phyloP scores from a whole-genome alignment of 1,140 invertebrate genomes.

The Psix sp. region DNA sequence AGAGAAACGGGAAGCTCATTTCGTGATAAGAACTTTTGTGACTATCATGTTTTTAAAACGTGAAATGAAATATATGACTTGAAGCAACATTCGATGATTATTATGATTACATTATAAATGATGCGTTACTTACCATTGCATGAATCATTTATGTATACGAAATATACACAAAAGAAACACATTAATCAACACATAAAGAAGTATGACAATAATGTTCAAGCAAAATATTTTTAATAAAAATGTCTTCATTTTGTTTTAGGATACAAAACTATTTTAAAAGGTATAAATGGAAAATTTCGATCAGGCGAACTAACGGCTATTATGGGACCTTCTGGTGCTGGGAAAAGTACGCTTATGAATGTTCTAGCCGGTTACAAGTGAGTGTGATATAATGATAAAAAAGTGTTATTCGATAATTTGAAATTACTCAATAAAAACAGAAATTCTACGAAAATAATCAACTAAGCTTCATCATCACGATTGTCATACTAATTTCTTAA shows the following conservation, averaged over 20 bases:
- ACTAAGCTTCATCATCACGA: not conserved
- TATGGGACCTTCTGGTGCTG: constrained; percentile 95
- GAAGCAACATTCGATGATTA: too few species aligned
- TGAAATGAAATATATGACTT: too few species aligned
- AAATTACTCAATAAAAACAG: too few species aligned
- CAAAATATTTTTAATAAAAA: not conserved
- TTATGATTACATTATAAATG: too few species aligned
- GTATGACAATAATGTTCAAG: too few species aligned
- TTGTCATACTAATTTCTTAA: not conserved
- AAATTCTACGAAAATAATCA: not conserved
- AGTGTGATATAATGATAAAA: constrained; percentile 70
- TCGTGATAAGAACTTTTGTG: too few species aligned
- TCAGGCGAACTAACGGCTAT: constrained; percentile 91
- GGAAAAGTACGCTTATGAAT: constrained; percentile 95
- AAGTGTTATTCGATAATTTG: constrained; percentile 69
- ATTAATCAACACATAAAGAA: too few species aligned
- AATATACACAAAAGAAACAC: too few species aligned
- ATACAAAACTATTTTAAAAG: constrained; percentile 88
- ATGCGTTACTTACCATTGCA: too few species aligned
- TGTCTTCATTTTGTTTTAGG: constrained; percentile 70
- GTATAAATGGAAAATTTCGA: constrained; percentile 88
- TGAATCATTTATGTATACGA: too few species aligned
- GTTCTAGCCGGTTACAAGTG: constrained; percentile 93
- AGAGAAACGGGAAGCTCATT: too few species aligned
- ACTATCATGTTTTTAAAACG: too few species aligned